phyloP scores from a whole-genome alignment of 1,140 invertebrate species.

The Camponotus pennsylvanicus region DNA sequence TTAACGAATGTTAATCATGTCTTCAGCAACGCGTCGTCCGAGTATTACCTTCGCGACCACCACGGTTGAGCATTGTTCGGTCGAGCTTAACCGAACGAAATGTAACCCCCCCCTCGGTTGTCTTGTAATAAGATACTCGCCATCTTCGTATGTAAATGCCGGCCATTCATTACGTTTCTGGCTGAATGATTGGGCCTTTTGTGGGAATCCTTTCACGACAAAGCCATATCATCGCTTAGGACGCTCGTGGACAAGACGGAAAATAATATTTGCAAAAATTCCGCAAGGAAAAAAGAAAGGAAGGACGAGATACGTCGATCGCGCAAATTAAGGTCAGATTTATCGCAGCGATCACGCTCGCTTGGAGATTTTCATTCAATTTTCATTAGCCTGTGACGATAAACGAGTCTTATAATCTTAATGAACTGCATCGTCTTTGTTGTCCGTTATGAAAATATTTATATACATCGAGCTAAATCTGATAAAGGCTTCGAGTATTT shows the following conservation, averaged over 20 bases:
- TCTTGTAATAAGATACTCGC: slow-evolving; percentile 86
- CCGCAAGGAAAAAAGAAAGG: slow-evolving; percentile 48
- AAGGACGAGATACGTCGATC: neutral
- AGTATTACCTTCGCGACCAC: slow-evolving; percentile 85
- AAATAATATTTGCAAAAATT: slow-evolving; percentile 72
- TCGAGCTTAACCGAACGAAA: slow-evolving; percentile 68
- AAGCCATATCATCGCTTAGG: slow-evolving; percentile 79
- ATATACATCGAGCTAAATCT: slow-evolving; percentile 31
- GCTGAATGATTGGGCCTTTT: slow-evolving; percentile 85
- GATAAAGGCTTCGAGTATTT: slow-evolving; percentile 26
- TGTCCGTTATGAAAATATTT: slow-evolving; percentile 31
- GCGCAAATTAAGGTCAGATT: slow-evolving; percentile 3
- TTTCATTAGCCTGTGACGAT: slow-evolving; percentile 7
- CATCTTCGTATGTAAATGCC: slow-evolving; percentile 86
- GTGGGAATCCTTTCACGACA: slow-evolving; percentile 84
- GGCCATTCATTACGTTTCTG: slow-evolving; percentile 85
- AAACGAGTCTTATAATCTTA: neutral
- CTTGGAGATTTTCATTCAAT: neutral
- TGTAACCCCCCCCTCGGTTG: slow-evolving; percentile 77
- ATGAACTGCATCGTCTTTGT: slow-evolving; percentile 20
- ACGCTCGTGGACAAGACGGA: slow-evolving; percentile 64
- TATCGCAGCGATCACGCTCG: neutral
- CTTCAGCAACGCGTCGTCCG: slow-evolving; percentile 85
- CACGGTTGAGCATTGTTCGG: slow-evolving; percentile 80
- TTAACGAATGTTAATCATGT: slow-evolving; percentile 87